Evolutionary conservation across 2,113 vertebrate species (phyloP).

Genomic region (Electrona antarctica): DNA sequence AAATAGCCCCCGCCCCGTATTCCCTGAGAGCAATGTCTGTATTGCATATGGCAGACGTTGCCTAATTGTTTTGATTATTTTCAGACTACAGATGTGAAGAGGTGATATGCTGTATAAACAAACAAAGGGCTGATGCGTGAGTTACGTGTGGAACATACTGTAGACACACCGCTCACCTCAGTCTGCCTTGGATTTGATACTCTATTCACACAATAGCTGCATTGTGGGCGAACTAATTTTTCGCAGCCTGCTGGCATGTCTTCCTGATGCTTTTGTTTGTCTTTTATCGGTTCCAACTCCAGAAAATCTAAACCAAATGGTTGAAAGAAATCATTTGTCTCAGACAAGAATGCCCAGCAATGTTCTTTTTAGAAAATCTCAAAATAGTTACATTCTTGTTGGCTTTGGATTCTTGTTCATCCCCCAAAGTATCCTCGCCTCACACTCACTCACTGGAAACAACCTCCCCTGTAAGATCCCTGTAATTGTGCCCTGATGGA

Average conservation of each 20-base stretch:
- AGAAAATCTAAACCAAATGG: conserved; percentile 6
- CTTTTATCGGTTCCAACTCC: neutral
- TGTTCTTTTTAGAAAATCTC: conserved; percentile 29
- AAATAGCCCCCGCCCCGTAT: neutral
- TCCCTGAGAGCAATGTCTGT: neutral
- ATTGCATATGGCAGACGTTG: neutral
- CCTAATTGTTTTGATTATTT: neutral
- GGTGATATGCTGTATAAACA: neutral
- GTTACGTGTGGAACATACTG: conserved; percentile 16
- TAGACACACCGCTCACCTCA: conserved; percentile 8
- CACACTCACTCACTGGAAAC: neutral
- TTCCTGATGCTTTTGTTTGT: neutral
- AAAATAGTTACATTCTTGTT: conserved; percentile 27
- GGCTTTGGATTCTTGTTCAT: neutral
- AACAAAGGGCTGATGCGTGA: conserved; percentile 10
- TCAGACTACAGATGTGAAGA: neutral
- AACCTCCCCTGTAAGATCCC: neutral
- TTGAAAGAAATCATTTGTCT: neutral
- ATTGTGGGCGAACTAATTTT: conserved; percentile 32
- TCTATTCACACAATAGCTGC: conserved; percentile 34
- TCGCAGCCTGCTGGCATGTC: conserved; percentile 16
- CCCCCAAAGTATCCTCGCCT: neutral
- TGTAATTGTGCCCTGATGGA: conserved; percentile 41
- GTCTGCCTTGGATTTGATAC: conserved; percentile 11
- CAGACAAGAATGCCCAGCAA: neutral